phyloP scores from a whole-genome alignment of 1,140 invertebrate genomes.

The Ceratina japonica region DNA sequence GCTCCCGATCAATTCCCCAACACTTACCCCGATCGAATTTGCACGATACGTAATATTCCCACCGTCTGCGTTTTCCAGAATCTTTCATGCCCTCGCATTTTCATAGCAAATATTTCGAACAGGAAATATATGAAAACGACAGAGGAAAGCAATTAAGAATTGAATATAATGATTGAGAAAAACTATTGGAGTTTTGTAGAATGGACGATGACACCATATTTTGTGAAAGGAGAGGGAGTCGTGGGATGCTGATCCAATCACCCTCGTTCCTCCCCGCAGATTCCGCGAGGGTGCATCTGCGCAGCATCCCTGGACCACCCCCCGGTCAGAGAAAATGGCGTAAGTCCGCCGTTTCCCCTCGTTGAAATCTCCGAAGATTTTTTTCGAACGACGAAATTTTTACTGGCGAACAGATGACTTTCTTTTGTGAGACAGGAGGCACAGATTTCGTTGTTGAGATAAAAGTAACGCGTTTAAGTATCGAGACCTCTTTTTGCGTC shows the following conservation, averaged over 20 bases:
- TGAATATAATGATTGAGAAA: too few relatives aligned
- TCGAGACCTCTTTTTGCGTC: conserved; percentile 27
- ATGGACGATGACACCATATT: conserved; percentile 20
- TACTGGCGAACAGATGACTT: neutral
- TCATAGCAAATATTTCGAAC: too few relatives aligned
- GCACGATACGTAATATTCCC: too few relatives aligned
- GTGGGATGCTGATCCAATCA: conserved; percentile 44
- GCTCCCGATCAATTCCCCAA: conserved; percentile 6
- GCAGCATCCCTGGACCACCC: conserved; percentile 62
- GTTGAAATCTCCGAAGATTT: neutral
- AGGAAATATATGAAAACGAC: too few relatives aligned
- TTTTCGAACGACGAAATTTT: too few relatives aligned
- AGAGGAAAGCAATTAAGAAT: too few relatives aligned
- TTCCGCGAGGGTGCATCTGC: conserved; percentile 8
- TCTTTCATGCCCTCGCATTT: too few relatives aligned
- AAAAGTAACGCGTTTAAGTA: conserved; percentile 23
- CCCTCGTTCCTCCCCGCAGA: neutral
- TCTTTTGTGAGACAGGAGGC: neutral
- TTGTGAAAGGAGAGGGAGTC: neutral
- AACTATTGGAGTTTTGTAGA: neutral
- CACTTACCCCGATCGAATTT: too few relatives aligned
- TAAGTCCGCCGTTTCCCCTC: neutral
- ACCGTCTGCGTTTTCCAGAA: too few relatives aligned
- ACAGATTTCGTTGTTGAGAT: conserved; percentile 8
- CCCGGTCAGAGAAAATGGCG: conserved; percentile 47